Conservation (phyloP, 2,888 invertebrate species). For the Argyra leucocephala region DNA sequence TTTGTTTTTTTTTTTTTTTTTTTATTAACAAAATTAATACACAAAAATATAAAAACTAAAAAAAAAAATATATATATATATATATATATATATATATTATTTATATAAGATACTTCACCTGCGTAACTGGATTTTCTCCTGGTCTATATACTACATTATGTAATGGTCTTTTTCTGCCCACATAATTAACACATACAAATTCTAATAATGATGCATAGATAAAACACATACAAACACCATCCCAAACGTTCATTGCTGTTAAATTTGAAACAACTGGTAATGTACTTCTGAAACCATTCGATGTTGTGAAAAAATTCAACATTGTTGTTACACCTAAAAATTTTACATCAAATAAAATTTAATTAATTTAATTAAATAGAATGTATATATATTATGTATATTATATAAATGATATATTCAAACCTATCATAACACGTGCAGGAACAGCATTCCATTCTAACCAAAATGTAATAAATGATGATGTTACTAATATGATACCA, state of each 20-base stretch:
- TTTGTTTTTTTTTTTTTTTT: conserved; percentile 14
- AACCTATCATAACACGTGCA: conserved; percentile 92
- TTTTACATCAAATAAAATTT: conserved; percentile 8
- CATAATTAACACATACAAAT: conserved; percentile 92
- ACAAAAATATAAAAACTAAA: too few species aligned
- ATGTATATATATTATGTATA: not conserved
- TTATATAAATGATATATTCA: conserved; percentile 38
- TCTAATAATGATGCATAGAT: conserved; percentile 89
- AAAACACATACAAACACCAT: conserved; percentile 94
- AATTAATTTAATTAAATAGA: not conserved
- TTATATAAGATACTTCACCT: conserved; percentile 52
- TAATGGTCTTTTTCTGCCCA: conserved; percentile 78
- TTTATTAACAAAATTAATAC: too few species aligned
- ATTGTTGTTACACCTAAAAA: conserved; percentile 83
- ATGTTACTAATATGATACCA: conserved; percentile 90
- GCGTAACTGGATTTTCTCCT: conserved; percentile 82
- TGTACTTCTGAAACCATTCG: conserved; percentile 83
- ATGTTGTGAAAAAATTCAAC: conserved; percentile 96
- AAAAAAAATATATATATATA: not conserved
- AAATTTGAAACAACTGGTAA: conserved; percentile 88
- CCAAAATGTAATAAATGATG: conserved; percentile 96
- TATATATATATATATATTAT: not conserved
- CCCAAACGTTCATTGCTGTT: conserved; percentile 95
- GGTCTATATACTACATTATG: conserved; percentile 84
- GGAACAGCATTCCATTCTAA: conserved; percentile 95